Base-by-base conservation (phyloP, 1,140 invertebrate genomes). In the Saccostrea cuccullata region DNA sequence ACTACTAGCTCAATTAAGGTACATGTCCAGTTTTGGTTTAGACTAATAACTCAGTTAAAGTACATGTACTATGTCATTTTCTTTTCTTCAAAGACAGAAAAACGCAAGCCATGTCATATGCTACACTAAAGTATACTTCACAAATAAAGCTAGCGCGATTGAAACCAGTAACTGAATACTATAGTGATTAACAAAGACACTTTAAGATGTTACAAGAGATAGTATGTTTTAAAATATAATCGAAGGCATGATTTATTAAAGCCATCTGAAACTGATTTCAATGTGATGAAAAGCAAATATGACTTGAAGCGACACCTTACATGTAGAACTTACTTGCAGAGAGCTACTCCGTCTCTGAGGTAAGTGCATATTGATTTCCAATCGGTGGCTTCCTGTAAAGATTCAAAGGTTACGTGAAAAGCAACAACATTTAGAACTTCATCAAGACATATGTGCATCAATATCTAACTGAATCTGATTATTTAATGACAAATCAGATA, bases 241-340 rank as follows among this genome's bases (percentile, higher is more conserved):
- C 17, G n/a, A 64, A 64, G 5, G 5, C 58, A 64, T n/a, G 1
- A 64, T 17, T 60, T 3, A 73, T 13, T 23, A 26, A 64, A 47
- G 30, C 30, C 30, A 77, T 36, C 26, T 17, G 70, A 77, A 77
- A 36, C 15, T 77, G 70, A 77, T 77, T 36, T 36, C 70, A 77
- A 77, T 77, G 26, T 26, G 11, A 30, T 30, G 8, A 6, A 30
- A 77, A 30, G 70, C 70, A 77, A 77, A 77, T 30, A 30, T 77
- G 4, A 77, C 70, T 36, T 12, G n/a, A 17, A 20, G 5, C 5
- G 20, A 17, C 17, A 20, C 58, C n/a, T 30, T 30, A 36, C 70
- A 77, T 36, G 23, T 77, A 77, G 56, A 70, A 93, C 93, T 92
- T 89, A 94, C 93, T 93, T 94, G 93, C 93, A 93, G 55, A 94